phyloP scores from a whole-genome alignment of 2,113 vertebrate species.

The Stegastes partitus region DNA sequence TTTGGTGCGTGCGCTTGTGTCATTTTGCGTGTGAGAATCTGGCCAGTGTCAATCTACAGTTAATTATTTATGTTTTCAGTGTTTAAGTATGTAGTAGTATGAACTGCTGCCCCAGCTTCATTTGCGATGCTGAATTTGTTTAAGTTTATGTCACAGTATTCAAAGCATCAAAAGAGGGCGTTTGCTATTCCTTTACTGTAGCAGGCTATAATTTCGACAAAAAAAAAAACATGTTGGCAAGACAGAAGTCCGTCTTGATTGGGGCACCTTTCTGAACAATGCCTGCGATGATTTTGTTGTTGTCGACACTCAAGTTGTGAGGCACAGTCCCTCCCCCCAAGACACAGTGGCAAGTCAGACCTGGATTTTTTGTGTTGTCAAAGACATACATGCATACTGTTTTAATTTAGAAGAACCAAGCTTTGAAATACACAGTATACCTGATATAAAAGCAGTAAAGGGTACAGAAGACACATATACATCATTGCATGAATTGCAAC shows the following conservation, averaged over 20 bases:
- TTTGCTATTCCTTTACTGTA: background rate
- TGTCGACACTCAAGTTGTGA: background rate
- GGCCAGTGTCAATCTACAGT: constrained; percentile 7
- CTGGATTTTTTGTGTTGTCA: background rate
- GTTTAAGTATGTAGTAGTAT: background rate
- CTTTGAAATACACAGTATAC: background rate
- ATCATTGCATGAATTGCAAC: too few species aligned
- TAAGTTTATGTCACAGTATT: background rate
- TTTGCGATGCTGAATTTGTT: background rate
- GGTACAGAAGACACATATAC: too few species aligned
- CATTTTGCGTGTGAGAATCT: background rate
- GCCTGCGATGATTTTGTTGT: background rate
- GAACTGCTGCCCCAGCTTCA: background rate
- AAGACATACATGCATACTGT: background rate
- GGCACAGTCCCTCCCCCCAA: too few species aligned
- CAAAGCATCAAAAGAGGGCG: background rate
- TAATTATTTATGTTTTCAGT: background rate
- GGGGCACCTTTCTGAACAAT: background rate
- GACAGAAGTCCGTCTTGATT: background rate
- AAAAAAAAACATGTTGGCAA: background rate
- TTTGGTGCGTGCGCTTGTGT: constrained; percentile 2
- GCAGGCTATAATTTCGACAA: background rate
- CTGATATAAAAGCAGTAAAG: too few species aligned
- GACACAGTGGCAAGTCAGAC: background rate
- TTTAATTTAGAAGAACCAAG: background rate